A percentile compares a stretch with the other conserved stretches of the same genome.
Conservation (phyloP, 2,888 invertebrate genomes). For the Spicauda simplicius region DNA sequence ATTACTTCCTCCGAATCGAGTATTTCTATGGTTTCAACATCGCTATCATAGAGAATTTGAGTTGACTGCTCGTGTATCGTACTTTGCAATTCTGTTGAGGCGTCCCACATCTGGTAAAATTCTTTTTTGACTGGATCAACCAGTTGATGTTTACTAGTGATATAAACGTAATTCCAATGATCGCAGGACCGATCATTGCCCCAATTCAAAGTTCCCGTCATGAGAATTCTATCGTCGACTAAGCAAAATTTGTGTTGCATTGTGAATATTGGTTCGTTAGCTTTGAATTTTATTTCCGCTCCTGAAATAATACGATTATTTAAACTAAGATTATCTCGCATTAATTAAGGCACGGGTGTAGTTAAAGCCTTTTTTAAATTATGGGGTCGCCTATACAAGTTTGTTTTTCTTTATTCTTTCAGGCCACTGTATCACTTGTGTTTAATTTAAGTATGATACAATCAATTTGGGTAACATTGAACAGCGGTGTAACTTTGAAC, state of each 20-base stretch:
- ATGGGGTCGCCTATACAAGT: too few relatives aligned
- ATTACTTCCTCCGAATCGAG: slow-evolving; percentile 43
- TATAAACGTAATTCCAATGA: slow-evolving; percentile 88
- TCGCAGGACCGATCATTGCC: slow-evolving; percentile 88
- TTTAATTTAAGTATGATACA: too few relatives aligned
- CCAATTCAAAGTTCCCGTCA: slow-evolving; percentile 92
- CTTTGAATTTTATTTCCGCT: slow-evolving; percentile 81
- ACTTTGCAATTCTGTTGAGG: slow-evolving; percentile 46
- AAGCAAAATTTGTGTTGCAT: slow-evolving; percentile 94
- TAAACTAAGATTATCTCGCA: background rate
- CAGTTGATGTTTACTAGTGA: slow-evolving; percentile 84
- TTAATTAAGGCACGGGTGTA: too few relatives aligned
- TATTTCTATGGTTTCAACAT: slow-evolving; percentile 47
- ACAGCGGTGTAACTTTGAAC: too few relatives aligned
- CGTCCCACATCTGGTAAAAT: slow-evolving; percentile 86
- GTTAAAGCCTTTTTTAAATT: too few relatives aligned
- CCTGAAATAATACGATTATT: slow-evolving; percentile 65
- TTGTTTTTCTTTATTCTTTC: too few relatives aligned
- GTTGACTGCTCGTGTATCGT: slow-evolving; percentile 38
- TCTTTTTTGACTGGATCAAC: slow-evolving; percentile 83
- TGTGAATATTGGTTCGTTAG: slow-evolving; percentile 64
- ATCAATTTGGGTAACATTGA: too few relatives aligned
- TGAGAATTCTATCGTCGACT: slow-evolving; percentile 85
- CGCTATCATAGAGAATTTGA: slow-evolving; percentile 45
- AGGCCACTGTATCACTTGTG: too few relatives aligned